A percentile compares a stretch with the other conserved stretches of the same genome.
phyloP scores from a whole-genome alignment of 2,113 vertebrate species.

The Sinocyclocheilus anshuiensis region DNA sequence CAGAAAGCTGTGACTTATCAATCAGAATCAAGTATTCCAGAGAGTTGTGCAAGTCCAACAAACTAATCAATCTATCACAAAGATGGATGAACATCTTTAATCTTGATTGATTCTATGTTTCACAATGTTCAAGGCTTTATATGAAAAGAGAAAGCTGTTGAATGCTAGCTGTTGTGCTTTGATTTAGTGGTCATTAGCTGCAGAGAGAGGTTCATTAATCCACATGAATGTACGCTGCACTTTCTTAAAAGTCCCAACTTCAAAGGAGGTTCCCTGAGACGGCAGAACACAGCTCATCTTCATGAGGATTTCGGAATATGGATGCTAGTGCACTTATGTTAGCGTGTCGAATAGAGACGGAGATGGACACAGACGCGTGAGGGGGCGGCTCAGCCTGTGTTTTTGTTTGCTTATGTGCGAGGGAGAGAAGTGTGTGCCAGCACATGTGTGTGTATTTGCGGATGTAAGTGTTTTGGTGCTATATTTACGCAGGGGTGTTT shows the following conservation, averaged over 20 bases:
- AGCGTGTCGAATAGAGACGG: slow-evolving; percentile 15
- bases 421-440: slow-evolving; percentile 19
- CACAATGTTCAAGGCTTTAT: neutral
- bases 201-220: neutral
- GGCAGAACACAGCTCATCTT: neutral
- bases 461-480: neutral
- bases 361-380: slow-evolving; percentile 21
- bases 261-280: neutral
- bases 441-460: neutral
- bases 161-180: neutral
- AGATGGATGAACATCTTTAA: neutral
- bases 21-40: neutral
- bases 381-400: slow-evolving; percentile 42
- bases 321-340: slow-evolving; percentile 5
- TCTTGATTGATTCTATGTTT: neutral
- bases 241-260: neutral
- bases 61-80: neutral
- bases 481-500: slow-evolving; percentile 36
- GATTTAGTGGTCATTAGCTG: slow-evolving; percentile 11
- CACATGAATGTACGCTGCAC: neutral
- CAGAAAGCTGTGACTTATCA: no score
- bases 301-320: neutral
- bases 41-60: neutral
- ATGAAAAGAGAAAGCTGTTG: neutral
- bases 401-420: slow-evolving; percentile 42